Evolutionary conservation across 2,797 vertebrate genomes (phyloP), one percentile per base, ranked within the genome.

Genomic region (Podargus strigoides): DNA sequence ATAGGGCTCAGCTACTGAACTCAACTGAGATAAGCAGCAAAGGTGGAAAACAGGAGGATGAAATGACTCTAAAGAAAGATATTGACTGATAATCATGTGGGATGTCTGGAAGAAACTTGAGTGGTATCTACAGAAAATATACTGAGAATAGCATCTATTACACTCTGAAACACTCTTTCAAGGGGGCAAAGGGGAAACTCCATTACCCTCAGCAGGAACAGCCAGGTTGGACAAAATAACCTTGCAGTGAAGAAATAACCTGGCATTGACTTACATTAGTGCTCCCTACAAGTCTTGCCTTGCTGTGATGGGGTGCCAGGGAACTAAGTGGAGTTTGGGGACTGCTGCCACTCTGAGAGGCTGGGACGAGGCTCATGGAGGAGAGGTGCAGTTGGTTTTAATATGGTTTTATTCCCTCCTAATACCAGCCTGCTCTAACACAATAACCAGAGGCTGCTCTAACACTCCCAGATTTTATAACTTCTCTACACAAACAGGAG

Each of bases 71-170:
- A 10, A 85, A 79, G 74, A 49, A 88, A 21, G 39, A 39, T 87
- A 89, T 47, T 52, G 69, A 58, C 76, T 84, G 87, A 75, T 87
- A 72, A 72, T 34, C 69, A 37, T 27, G 21, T 13, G 68, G 78
- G n/a, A 83, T 26, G 36, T 32, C 74, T 95, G 76, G 69, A 68
- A 91, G 67, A 89, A 93, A 49, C 27, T 9, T 27, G 44, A 81
- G 58, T 20, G 60, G 12, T 67, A 34, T 14, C 75, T 74, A 55
- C 37, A 89, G 69, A 74, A 87, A 89, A 70, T 14, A 44, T 1
- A 52, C 59, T 30, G 13, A 89, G 56, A 87, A 84, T 6, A 84
- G 27, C 46, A 68, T 50, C 73, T 69, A 10, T 88, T 50, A 42
- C 42, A 84, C 46, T 30, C 56, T 15, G 32, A 87, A 89, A 85